phyloP scores from a whole-genome alignment of 2,113 vertebrate genomes.

The Picathartes gymnocephalus region DNA sequence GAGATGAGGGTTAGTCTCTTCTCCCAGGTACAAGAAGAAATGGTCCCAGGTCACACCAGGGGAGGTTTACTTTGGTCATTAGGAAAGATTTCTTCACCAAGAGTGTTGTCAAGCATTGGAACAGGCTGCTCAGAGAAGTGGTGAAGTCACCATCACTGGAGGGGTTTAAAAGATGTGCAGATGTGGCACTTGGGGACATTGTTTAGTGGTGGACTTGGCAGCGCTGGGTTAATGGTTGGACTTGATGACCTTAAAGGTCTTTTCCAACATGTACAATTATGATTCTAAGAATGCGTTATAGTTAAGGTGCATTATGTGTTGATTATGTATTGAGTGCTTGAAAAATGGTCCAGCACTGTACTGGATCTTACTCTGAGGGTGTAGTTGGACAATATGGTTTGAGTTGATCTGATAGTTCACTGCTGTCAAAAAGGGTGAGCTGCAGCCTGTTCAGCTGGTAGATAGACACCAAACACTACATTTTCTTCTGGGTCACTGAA shows the following conservation, averaged over 20 bases:
- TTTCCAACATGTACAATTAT: background rate
- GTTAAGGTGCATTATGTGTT: background rate
- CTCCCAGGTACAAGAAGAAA: background rate
- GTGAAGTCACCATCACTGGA: background rate
- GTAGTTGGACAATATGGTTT: background rate
- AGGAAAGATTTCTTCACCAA: background rate
- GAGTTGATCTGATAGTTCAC: background rate
- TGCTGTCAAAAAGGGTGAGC: background rate
- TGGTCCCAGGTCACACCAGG: rapidly evolving
- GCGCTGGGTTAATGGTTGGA: background rate
- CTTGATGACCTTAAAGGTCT: background rate
- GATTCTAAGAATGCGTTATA: background rate
- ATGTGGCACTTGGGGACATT: background rate
- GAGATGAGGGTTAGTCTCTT: background rate
- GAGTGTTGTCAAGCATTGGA: background rate
- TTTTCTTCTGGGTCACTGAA: background rate
- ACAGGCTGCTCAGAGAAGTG: background rate
- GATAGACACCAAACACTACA: background rate
- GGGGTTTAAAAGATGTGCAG: background rate
- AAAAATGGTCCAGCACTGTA: background rate
- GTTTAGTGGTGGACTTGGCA: background rate
- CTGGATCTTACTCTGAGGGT: background rate
- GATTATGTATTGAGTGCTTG: background rate
- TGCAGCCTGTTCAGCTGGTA: background rate
- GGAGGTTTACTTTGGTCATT: background rate